Percentiles rank a stretch among this genome's conserved stretches.
These are phyloP conservation scores for Phoxinus phoxinus DNA, from an alignment of 2,113 vertebrate genomes.

Conservation along the genomic window DNA sequence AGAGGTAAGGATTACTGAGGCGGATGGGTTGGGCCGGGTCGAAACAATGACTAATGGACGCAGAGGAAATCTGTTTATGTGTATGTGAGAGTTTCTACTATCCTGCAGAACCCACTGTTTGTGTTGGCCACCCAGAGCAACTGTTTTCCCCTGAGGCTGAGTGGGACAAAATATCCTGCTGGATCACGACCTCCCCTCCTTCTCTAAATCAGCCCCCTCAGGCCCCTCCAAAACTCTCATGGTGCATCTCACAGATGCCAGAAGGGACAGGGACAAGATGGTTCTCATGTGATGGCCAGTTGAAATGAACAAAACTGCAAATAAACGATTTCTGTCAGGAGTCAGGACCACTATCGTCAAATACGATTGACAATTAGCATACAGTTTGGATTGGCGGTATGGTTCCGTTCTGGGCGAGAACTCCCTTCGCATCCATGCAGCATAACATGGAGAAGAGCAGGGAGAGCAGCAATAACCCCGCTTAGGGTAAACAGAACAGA, in stretches of 20 bases:
- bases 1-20: constrained; percentile 38
- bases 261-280: background rate
- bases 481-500: no score
- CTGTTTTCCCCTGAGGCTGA: constrained; percentile 26
- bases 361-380: no score
- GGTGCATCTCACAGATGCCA: constrained; percentile 7
- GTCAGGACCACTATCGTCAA: no score
- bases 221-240: background rate
- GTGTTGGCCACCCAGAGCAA: constrained; percentile 52
- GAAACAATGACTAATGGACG: constrained; percentile 49
- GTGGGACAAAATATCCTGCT: constrained; percentile 39
- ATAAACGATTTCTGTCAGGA: background rate
- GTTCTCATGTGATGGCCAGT: background rate
- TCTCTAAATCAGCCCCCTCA: constrained; percentile 13
- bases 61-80: constrained; percentile 43
- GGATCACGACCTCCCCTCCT: constrained; percentile 19
- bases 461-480: no score
- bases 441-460: no score
- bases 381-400: no score
- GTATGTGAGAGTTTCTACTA: constrained; percentile 32
- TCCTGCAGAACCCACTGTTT: constrained; percentile 41
- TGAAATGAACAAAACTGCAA: background rate
- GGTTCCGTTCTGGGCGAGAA: no score
- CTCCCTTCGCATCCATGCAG: no score
- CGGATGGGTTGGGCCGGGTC: background rate